Percentiles rank a stretch among this genome's conserved stretches.
These are phyloP conservation scores for Macrostomum cliftonense DNA, from an alignment of 2,888 invertebrate species.

Conservation along the genomic window DNA sequence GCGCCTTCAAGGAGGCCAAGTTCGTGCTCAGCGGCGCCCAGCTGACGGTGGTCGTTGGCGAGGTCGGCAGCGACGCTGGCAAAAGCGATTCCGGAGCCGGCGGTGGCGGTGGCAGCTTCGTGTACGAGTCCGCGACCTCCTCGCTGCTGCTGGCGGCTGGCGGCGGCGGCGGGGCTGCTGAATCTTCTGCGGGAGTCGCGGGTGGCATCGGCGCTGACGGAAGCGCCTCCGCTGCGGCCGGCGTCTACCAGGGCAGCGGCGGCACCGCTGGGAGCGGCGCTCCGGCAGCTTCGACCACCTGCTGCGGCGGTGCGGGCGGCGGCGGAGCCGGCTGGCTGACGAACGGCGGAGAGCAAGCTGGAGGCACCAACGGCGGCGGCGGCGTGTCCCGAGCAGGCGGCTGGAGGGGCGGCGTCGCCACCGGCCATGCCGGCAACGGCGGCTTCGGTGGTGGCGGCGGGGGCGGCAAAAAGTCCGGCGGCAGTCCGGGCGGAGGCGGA, in stretches of 20 bases:
- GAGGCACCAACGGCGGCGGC: not conserved
- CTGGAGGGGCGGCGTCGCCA: not conserved
- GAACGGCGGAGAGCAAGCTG: not conserved
- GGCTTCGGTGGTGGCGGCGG: not conserved
- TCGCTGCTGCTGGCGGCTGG: not conserved
- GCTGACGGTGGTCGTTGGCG: not conserved
- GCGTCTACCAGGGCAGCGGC: not conserved
- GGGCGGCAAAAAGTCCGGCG: not conserved
- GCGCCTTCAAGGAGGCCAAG: not conserved
- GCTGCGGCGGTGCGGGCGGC: not conserved
- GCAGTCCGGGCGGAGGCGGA: not conserved
- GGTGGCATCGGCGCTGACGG: not conserved
- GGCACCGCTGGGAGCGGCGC: not conserved
- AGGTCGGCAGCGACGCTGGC: not conserved
- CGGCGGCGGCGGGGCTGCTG: not conserved
- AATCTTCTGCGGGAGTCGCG: not conserved
- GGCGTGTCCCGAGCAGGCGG: not conserved
- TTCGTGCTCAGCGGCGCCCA: not conserved
- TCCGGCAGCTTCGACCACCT: not conserved
- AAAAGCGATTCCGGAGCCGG: not conserved
- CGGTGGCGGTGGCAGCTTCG: not conserved
- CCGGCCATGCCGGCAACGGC: not conserved
- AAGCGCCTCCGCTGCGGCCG: not conserved
- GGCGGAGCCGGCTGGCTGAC: not conserved
- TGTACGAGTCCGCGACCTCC: not conserved